These are phyloP conservation scores for Microctonus hyperodae DNA, from an alignment of 2,888 invertebrate species.

Conservation along the genomic window DNA sequence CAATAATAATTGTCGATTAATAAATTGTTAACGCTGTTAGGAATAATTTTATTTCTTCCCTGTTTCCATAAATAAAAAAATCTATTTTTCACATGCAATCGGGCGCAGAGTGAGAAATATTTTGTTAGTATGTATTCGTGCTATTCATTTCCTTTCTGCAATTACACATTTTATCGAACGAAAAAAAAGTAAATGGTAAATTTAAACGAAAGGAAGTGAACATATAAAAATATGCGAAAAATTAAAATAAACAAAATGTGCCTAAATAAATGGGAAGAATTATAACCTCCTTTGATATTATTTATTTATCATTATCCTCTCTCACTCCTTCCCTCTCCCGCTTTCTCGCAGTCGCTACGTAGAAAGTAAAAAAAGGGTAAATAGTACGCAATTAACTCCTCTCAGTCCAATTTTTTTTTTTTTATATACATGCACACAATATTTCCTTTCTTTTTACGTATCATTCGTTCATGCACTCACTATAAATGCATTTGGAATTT, in stretches of 20 bases:
- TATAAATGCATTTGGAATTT: slow-evolving; percentile 53
- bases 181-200: too few species aligned
- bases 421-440: slow-evolving; percentile 42
- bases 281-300: neutral
- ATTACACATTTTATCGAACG: neutral
- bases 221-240: neutral
- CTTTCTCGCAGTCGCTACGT: slow-evolving; percentile 33
- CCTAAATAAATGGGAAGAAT: neutral
- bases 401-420: slow-evolving; percentile 35
- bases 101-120: neutral
- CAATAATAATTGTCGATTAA: neutral
- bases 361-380: slow-evolving; percentile 36
- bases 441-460: slow-evolving; percentile 42
- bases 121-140: neutral
- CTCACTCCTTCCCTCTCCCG: slow-evolving; percentile 16
- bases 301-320: neutral
- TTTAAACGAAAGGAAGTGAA: neutral
- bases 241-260: neutral
- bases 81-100: neutral
- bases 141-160: neutral
- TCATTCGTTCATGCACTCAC: slow-evolving; percentile 38
- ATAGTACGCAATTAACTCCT: slow-evolving; percentile 41
- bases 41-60: neutral
- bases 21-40: neutral
- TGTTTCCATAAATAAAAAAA: neutral